phyloP scores from a whole-genome alignment of 2,113 vertebrate genomes.

The Ondatra zibethicus region DNA sequence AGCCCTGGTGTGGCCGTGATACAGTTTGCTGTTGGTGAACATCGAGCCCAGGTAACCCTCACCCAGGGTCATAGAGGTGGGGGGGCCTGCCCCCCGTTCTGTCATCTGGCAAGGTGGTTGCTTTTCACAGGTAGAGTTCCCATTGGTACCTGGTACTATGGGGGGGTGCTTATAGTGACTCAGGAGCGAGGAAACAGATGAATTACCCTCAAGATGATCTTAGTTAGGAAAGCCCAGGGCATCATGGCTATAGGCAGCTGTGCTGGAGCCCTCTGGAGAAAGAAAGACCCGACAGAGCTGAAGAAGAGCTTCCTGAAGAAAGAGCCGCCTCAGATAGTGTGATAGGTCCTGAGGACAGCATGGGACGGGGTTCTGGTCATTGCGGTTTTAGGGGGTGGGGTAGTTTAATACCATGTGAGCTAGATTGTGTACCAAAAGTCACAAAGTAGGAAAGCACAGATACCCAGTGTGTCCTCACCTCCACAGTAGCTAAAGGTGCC shows the following conservation, averaged over 20 bases:
- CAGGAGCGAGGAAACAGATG: neutral
- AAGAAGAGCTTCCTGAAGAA: neutral
- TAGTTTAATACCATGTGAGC: neutral
- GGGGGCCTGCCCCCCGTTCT: neutral
- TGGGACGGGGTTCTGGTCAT: neutral
- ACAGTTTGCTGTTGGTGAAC: constrained; percentile 97
- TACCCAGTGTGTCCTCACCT: neutral
- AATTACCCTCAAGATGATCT: neutral
- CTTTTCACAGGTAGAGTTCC: neutral
- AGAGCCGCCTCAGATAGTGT: neutral
- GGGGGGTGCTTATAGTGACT: neutral
- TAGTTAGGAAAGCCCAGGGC: neutral
- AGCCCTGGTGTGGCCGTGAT: constrained; percentile 94
- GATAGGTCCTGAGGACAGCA: neutral
- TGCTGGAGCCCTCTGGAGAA: neutral
- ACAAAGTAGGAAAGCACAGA: neutral
- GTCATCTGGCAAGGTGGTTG: accelerated
- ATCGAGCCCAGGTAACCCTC: constrained; percentile 94
- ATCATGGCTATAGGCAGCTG: neutral
- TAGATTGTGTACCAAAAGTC: neutral
- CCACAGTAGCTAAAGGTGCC: neutral
- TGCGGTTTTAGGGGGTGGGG: neutral
- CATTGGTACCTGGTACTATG: neutral
- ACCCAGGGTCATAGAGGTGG: accelerated
- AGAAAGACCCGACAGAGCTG: too few species aligned